phyloP scores from a whole-genome alignment of 2,797 vertebrate genomes.

The Pseudopleuronectes americanus region DNA sequence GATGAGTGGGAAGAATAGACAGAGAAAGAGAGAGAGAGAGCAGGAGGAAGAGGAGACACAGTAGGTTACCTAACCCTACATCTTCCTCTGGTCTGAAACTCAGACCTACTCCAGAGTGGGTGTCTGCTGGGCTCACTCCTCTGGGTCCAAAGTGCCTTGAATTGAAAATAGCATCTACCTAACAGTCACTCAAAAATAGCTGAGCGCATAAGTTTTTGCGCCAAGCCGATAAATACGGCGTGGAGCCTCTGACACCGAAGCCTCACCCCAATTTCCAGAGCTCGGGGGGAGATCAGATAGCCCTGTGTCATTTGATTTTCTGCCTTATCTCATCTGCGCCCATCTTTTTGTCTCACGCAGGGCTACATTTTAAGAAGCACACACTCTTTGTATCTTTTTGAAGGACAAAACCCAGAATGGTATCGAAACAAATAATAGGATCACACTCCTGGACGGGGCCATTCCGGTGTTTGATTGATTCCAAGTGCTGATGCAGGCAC shows the following conservation, averaged over 20 bases:
- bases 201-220: slow-evolving; percentile 76
- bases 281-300: slow-evolving; percentile 82
- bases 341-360: slow-evolving; percentile 82
- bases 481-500: slow-evolving; percentile 49
- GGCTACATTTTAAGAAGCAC: slow-evolving; percentile 77
- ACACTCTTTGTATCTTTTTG: slow-evolving; percentile 67
- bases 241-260: slow-evolving; percentile 80
- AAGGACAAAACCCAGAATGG: slow-evolving; percentile 72
- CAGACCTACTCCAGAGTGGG: slow-evolving; percentile 52
- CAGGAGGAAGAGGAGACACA: slow-evolving; percentile 19
- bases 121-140: slow-evolving; percentile 52
- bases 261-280: slow-evolving; percentile 83
- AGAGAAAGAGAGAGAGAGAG: slow-evolving; percentile 24
- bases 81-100: slow-evolving; percentile 60
- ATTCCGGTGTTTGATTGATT: slow-evolving; percentile 56
- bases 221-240: slow-evolving; percentile 78
- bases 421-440: slow-evolving; percentile 71
- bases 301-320: slow-evolving; percentile 83
- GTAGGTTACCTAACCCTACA: slow-evolving; percentile 57
- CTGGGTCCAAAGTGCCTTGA: slow-evolving; percentile 71
- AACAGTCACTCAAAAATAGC: slow-evolving; percentile 78
- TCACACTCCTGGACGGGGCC: slow-evolving; percentile 42
- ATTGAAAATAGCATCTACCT: slow-evolving; percentile 78
- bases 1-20: slow-evolving; percentile 52
- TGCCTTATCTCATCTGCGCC: slow-evolving; percentile 78